These are phyloP conservation scores for Bombus sylvicola DNA, from an alignment of 1,140 invertebrate species.

Conservation along the genomic window DNA sequence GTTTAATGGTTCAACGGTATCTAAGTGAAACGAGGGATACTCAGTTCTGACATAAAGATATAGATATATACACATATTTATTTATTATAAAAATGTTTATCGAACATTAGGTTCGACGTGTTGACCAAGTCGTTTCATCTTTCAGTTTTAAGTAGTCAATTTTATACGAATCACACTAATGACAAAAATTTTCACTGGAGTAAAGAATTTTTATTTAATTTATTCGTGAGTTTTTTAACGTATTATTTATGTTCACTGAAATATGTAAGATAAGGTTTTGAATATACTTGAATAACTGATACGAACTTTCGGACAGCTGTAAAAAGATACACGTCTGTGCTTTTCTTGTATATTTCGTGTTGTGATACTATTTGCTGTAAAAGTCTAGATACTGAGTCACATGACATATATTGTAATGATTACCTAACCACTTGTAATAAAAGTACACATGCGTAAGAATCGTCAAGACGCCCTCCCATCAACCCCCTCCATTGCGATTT, in stretches of 20 bases:
- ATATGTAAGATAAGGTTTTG: slow-evolving; percentile 21
- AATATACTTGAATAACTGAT: slow-evolving; percentile 48
- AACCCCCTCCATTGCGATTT: not conserved
- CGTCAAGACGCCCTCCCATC: not conserved
- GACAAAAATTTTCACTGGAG: not conserved
- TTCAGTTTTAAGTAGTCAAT: not conserved
- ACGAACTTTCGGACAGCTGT: slow-evolving; percentile 46
- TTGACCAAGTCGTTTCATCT: slow-evolving; percentile 47
- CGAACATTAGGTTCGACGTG: slow-evolving; percentile 52
- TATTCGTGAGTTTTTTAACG: not conserved
- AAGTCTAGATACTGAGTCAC: slow-evolving; percentile 70
- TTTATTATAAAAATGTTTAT: slow-evolving; percentile 69
- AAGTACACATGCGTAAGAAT: slow-evolving; percentile 64
- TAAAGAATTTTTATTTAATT: not conserved
- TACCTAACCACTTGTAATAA: slow-evolving; percentile 78
- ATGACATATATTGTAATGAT: slow-evolving; percentile 73
- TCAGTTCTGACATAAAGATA: slow-evolving; percentile 59
- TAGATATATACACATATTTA: slow-evolving; percentile 68
- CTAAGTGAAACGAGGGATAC: slow-evolving; percentile 56
- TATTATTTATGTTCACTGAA: not conserved
- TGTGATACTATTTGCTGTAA: slow-evolving; percentile 79
- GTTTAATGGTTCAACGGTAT: slow-evolving; percentile 60
- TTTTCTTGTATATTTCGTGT: slow-evolving; percentile 79
- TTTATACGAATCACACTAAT: slow-evolving; percentile 5
- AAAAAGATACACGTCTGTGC: slow-evolving; percentile 59